Conservation (phyloP, 35 echinoderm and acorn worm species). For the Apostichopus japonicus region DNA sequence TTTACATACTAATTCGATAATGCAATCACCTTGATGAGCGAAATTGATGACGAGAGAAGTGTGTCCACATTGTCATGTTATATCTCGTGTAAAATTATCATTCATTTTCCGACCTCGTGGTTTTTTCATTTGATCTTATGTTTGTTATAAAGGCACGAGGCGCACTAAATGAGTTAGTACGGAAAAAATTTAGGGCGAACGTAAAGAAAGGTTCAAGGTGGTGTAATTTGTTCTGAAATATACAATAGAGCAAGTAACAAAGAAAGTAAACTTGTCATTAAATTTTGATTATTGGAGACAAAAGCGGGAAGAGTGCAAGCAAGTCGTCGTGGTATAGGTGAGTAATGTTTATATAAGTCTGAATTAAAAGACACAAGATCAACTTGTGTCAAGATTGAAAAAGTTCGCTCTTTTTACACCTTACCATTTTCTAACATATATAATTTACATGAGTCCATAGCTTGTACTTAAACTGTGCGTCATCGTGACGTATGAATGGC, state of each 20-base stretch:
- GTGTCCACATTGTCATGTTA: slow-evolving; percentile 45
- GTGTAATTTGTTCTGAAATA: slow-evolving; percentile 31
- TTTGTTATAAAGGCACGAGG: not conserved
- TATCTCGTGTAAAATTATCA: slow-evolving; percentile 27
- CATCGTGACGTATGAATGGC: no score
- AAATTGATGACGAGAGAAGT: not conserved
- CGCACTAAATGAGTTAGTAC: slow-evolving; percentile 23
- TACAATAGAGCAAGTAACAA: not conserved
- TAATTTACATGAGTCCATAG: no score
- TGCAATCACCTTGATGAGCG: slow-evolving; percentile 42
- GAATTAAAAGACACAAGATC: not conserved
- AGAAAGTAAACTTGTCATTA: slow-evolving; percentile 17
- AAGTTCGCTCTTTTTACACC: not conserved
- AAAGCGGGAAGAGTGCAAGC: not conserved
- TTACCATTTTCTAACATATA: no score
- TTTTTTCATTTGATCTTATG: slow-evolving; percentile 12
- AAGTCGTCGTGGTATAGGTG: not conserved
- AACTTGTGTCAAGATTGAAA: not conserved
- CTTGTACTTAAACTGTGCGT: no score
- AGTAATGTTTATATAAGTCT: not conserved
- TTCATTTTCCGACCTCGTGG: slow-evolving; percentile 30
- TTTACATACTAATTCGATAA: slow-evolving; percentile 50
- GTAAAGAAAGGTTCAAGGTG: slow-evolving; percentile 51
- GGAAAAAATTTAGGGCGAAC: slow-evolving; percentile 31
- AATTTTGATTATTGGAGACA: not conserved